phyloP scores from a whole-genome alignment of 2,113 vertebrate genomes.

The Cisticola juncidis region DNA sequence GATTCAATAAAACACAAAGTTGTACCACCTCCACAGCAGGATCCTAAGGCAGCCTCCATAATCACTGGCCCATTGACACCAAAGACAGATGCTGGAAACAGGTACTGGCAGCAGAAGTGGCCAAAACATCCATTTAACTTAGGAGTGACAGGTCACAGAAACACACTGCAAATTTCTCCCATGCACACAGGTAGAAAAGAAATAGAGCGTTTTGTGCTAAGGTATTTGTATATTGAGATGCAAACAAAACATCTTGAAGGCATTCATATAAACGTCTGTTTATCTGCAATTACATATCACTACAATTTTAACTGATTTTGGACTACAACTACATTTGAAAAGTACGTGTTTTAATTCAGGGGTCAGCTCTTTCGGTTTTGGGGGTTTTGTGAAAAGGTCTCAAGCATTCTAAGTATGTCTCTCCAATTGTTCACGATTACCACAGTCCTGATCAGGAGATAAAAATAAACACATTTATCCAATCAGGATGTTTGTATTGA shows the following conservation, averaged over 20 bases:
- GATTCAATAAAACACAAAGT: not conserved
- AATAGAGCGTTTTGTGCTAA: not conserved
- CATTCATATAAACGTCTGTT: not conserved
- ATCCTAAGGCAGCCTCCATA: not conserved
- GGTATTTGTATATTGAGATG: not conserved
- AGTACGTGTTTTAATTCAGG: not conserved
- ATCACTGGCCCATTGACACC: not conserved
- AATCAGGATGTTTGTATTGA: not conserved
- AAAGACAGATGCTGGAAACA: not conserved
- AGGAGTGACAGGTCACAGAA: not conserved
- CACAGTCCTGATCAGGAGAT: not conserved
- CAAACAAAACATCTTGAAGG: not conserved
- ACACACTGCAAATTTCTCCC: not conserved
- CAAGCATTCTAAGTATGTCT: not conserved
- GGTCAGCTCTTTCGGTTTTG: not conserved
- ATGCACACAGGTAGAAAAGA: not conserved
- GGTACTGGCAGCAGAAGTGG: not conserved
- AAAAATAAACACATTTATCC: not conserved
- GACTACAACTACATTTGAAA: not conserved
- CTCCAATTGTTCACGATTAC: not conserved
- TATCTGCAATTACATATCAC: not conserved
- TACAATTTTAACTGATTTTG: not conserved
- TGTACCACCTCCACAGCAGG: not conserved
- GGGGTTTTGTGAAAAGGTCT: not conserved
- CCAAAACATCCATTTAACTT: not conserved